Evolutionary conservation across 2,113 vertebrate genomes (phyloP).

Genomic region (Crotalus helleri): DNA sequence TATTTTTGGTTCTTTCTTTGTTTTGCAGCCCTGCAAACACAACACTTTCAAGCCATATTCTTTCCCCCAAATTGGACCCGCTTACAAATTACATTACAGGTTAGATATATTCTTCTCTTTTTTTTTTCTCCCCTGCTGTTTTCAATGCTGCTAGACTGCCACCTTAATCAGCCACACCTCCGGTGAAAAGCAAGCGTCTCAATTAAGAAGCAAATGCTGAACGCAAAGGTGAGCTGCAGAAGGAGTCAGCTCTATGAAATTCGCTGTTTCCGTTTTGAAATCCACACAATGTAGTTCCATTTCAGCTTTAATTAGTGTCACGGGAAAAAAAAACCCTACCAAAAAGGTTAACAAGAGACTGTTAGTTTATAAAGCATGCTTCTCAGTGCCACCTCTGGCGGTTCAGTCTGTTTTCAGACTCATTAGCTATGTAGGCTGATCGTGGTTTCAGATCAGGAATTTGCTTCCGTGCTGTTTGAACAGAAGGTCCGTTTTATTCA

Average conservation of each 20-base stretch:
- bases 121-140: constrained; percentile 31
- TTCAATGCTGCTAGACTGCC: constrained; percentile 62
- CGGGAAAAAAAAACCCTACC: constrained; percentile 52
- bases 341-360: constrained; percentile 71
- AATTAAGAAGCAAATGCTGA: constrained; percentile 60
- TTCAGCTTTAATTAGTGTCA: constrained; percentile 62
- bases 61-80: constrained; percentile 44
- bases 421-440: constrained; percentile 71
- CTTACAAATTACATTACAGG: constrained; percentile 55
- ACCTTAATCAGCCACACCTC: constrained; percentile 62
- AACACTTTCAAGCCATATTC: constrained; percentile 16
- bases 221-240: constrained; percentile 47
- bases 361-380: constrained; percentile 67
- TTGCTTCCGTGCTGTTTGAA: constrained; percentile 58
- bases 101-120: constrained; percentile 49
- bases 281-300: constrained; percentile 59
- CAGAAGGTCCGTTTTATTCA: constrained; percentile 64
- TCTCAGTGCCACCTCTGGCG: constrained; percentile 60
- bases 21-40: constrained; percentile 46
- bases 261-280: constrained; percentile 60
- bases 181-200: constrained; percentile 59
- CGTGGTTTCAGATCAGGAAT: constrained; percentile 64
- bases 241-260: constrained; percentile 37
- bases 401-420: constrained; percentile 68
- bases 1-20: constrained; percentile 25